These are phyloP conservation scores for Brachyopa scutellaris DNA, from an alignment of 2,888 invertebrate genomes.

Conservation along the genomic window DNA sequence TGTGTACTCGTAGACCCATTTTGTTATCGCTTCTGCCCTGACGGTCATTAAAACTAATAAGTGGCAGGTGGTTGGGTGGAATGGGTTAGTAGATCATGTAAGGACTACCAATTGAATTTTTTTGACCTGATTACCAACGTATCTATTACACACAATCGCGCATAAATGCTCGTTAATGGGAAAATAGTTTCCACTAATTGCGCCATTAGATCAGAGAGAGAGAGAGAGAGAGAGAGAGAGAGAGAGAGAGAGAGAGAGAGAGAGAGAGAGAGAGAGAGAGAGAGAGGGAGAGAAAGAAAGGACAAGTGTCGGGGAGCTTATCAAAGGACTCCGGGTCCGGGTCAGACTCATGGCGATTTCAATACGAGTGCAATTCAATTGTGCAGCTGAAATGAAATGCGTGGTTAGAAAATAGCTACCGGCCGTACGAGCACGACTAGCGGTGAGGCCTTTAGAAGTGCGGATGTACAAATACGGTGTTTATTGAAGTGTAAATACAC, in stretches of 20 bases:
- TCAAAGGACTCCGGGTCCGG: background rate
- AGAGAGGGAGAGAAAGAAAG: background rate
- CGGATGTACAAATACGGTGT: slow-evolving; percentile 5
- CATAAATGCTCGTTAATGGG: slow-evolving; percentile 59
- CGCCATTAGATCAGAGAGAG: slow-evolving; percentile 30
- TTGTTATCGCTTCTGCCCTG: slow-evolving; percentile 45
- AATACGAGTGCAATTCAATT: slow-evolving; percentile 26
- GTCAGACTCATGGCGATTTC: slow-evolving; percentile 16
- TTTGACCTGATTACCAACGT: background rate
- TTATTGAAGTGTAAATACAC: slow-evolving; percentile 53
- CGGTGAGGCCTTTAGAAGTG: background rate
- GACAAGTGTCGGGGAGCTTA: background rate
- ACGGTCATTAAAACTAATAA: slow-evolving; percentile 25
- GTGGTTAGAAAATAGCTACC: no score
- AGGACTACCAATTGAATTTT: background rate
- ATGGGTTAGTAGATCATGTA: background rate
- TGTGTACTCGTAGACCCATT: slow-evolving; percentile 20
- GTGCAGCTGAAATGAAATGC: background rate
- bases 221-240: background rate
- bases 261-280: background rate
- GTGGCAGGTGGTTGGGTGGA: background rate
- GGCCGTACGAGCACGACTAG: no score
- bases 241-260: background rate
- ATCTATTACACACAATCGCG: slow-evolving; percentile 31
- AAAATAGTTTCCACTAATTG: slow-evolving; percentile 69